Evolutionary conservation across 2,797 vertebrate genomes (phyloP), one percentile per base, ranked within the genome.

Genomic region (Danionella dracula): DNA sequence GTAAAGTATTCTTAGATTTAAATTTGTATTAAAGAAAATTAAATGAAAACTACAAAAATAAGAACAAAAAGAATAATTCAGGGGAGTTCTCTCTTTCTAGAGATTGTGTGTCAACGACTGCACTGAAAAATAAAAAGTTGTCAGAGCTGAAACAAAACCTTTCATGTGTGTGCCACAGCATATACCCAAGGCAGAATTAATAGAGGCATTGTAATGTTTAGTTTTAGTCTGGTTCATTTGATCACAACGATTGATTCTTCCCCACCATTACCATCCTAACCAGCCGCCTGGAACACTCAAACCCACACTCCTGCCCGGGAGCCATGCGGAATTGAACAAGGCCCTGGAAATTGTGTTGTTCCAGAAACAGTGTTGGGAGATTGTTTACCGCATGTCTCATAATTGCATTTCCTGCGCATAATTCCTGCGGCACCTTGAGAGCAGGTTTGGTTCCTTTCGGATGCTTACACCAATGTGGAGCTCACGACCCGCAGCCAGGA

Each of bases 341-440:
- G 85, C 82, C 83, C 72, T 77, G 84, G 82, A 90, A 92, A 91
- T 89, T 90, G 90, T 87, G 85, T 90, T 85, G 89, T 78, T 79
- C 76, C 62, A 78, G 84, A 89, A 87, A 87, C 86, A 89, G 87
- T 87, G 87, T 89, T 89, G 87, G 85, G 86, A 90, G 89, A 91
- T 89, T 90, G 91, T 87, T 85, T 86, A 87, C 87, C 90, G 89
- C 86, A 88, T 92, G 90, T 89, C 89, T 93, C 90, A 89, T 96
- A 95, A 97, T 93, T 92, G 88, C 90, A 90, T 94, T 94, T 91
- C 88, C 86, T 89, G 83, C 87, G 86, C 88, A 88, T 90, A 91
- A 85, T 91, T 90, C 89, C 81, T 91, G 89, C 85, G 82, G 86
- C 74, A 80, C 84, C 77, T 76, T 83, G 84, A 87, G 78, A 50